Base-by-base conservation (phyloP, 2,888 invertebrate species). In the Tetragonula carbonaria region DNA sequence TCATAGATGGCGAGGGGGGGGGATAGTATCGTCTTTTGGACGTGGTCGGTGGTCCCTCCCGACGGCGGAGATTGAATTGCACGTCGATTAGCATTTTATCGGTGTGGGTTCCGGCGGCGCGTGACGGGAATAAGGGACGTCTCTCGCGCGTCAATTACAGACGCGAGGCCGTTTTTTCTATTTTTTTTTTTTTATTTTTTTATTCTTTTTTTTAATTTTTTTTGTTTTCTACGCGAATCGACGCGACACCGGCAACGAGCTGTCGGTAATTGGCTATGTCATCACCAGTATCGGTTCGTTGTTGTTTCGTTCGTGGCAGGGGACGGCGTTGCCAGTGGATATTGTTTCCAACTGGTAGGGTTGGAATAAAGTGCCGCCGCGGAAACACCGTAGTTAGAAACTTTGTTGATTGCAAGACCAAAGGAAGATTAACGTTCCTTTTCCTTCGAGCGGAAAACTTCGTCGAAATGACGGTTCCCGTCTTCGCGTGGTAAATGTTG, bases 261-360 rank as follows among this genome's bases (percentile, higher is more conserved):
- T 74, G 71, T 73, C 74, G 77, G 57, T 76, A 74, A 88, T 88
- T 83, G 89, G 70, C 71, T 65, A 75, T 71, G 55, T 84, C 74
- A 78, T 72, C 74, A 78, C 50, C 50, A 62, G 51, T 65, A 66
- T 76, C 59, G 33, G 73, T 16, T 63, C 38, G 63, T 51, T 50
- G 53, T 51, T 50, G 53, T 51, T 16, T 55, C 28, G 28, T 18
- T 11, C 8, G 53, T n/a, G 38, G 28, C 18, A 55, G 33, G n/a
- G n/a, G 28, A 50, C 55, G n/a, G 50, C 14, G 21, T 72, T 63
- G 28, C 5, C 18, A 18, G 18, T 23, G 18, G 51, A 62, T 50
- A 28, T 45, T 50, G 62, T 62, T 71, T 38, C 14, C 8, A 57
- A 57, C n/a, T 59, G 23, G 62, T 45, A 59, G 23, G 73, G 59